Percentiles rank a stretch among this genome's conserved stretches.
Conservation (phyloP, 64 coral and sea anemone genomes). For the Cladopsammia gracilis region DNA sequence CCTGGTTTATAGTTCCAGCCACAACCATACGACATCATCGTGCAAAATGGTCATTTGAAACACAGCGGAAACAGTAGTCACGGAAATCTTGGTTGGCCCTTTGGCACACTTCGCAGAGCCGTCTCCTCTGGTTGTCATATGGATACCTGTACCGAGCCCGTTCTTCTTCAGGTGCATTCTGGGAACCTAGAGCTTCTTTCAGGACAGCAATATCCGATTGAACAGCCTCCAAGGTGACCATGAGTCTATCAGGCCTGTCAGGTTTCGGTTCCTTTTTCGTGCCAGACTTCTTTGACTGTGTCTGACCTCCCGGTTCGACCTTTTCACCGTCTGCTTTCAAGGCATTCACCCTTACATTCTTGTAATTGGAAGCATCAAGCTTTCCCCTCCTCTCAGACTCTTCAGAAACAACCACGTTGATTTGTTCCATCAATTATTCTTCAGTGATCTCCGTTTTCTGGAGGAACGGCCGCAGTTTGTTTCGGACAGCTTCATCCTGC, state of each 20-base stretch:
- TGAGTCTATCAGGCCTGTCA: constrained; percentile 1
- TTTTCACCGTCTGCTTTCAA: background rate
- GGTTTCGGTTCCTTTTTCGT: background rate
- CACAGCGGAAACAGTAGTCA: constrained; percentile 70
- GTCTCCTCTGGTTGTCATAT: constrained; percentile 4
- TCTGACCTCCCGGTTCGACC: background rate
- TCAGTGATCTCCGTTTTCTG: constrained; percentile 48
- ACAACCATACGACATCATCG: constrained; percentile 16
- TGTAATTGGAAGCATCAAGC: constrained; percentile 1
- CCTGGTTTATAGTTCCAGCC: background rate
- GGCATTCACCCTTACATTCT: constrained; percentile 3
- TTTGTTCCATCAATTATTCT: constrained; percentile 52
- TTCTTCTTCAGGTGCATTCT: background rate
- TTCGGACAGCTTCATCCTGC: constrained; percentile 57
- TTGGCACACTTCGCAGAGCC: constrained; percentile 16
- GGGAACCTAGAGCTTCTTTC: too few relatives aligned
- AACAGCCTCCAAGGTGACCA: background rate
- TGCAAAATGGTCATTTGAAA: constrained; percentile 63
- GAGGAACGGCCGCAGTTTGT: constrained; percentile 52
- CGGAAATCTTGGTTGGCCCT: constrained; percentile 18
- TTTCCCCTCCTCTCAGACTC: constrained; percentile 41
- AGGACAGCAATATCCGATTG: constrained; percentile 28
- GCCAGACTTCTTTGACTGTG: constrained; percentile 9
- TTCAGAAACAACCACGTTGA: constrained; percentile 58
- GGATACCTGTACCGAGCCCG: background rate